Evolutionary conservation across 2,797 vertebrate species (phyloP), one percentile per base, ranked within the genome.

Genomic region (Mus minutoides): DNA sequence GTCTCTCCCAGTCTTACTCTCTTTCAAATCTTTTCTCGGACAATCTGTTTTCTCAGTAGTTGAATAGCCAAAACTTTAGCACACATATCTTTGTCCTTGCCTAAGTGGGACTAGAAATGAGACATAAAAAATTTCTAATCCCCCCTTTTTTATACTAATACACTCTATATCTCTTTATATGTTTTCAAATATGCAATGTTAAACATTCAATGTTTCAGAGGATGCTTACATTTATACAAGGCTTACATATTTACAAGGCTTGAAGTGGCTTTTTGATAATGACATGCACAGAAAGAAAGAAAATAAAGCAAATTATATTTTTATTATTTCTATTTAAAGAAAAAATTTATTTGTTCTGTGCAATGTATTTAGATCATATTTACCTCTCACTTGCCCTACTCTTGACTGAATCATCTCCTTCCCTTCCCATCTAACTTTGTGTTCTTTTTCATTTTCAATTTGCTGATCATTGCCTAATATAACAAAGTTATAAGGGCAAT

Each of bases 401-500:
- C 58, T 34, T 62, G 62, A 84, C 58, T 84, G 16, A 84, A 62
- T 64, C 26, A 31, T 84, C 17, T 10, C 40, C 9, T 64, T 84
- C 10, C 17, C 10, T 64, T 64, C 29, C 34, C 26, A 31, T 62
- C 26, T 29, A 84, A 46, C 16, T 64, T 3, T 46, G 58, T 64
- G 58, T 62, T 62, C 29, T 46, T 40, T 56, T 83, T 80, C n/a
- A 56, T 14, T 91, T 84, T 91, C 46, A 43, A n/a, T 77, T 92
- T 96, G 31, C 12, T 82, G 77, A 82, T 46, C 26, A 86, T 90
- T 37, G 49, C 46, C 24, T n/a, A 80, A 80, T 92, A 62, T 43
- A 79, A 69, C 82, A 83, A 87, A 95, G 40, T 54, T 62, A 92
- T 29, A 77, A 94, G 82, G 17, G 34, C 83, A 46, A 87, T 67